phyloP scores from a whole-genome alignment of 2,888 invertebrate species.

The Cerastis leucographa region DNA sequence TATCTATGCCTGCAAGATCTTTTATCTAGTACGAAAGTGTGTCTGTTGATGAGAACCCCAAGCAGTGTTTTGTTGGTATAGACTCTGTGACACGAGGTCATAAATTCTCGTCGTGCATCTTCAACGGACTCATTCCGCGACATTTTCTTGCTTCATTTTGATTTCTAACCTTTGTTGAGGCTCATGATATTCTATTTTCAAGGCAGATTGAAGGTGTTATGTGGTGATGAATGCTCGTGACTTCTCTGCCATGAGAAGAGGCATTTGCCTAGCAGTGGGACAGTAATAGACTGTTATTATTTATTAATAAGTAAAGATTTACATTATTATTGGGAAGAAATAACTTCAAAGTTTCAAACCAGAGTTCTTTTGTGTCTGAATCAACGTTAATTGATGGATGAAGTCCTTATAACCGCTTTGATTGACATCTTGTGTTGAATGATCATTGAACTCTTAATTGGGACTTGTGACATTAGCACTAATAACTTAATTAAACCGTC shows the following conservation, averaged over 20 bases:
- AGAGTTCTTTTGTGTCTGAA: neutral
- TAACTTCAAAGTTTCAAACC: neutral
- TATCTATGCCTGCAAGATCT: constrained; percentile 16
- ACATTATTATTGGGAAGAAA: neutral
- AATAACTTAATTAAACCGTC: constrained; percentile 8
- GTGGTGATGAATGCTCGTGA: neutral
- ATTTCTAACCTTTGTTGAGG: constrained; percentile 5
- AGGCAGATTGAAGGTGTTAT: neutral
- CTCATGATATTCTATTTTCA: constrained; percentile 4
- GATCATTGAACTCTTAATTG: constrained; percentile 22
- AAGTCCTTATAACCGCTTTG: constrained; percentile 35
- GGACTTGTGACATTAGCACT: neutral
- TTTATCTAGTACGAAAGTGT: constrained; percentile 11
- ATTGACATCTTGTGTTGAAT: constrained; percentile 32
- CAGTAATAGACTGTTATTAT: neutral
- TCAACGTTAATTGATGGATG: constrained; percentile 31
- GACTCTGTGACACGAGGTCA: constrained; percentile 67
- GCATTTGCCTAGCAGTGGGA: neutral
- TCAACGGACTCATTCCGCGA: constrained; percentile 12
- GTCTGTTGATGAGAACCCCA: constrained; percentile 25
- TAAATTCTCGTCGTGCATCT: constrained; percentile 63
- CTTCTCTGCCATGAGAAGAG: neutral
- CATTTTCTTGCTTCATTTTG: constrained; percentile 32
- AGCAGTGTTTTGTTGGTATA: constrained; percentile 54
- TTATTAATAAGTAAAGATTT: neutral